A percentile compares a stretch with the other conserved stretches of the same genome.
These are phyloP conservation scores for Drosophila takahashii DNA, from an alignment of 1,140 invertebrate species.

Conservation along the genomic window DNA sequence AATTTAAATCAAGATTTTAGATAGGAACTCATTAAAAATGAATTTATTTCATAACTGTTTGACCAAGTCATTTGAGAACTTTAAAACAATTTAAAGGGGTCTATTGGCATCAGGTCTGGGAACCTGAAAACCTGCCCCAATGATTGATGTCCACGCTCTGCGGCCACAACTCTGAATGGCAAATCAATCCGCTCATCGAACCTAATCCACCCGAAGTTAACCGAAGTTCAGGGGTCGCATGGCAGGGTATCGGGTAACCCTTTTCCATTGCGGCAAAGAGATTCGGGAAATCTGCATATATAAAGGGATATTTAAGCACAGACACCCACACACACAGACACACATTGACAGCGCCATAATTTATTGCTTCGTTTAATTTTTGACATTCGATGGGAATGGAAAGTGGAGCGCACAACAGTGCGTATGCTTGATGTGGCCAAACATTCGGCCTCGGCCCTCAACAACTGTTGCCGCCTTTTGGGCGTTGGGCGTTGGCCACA, in stretches of 20 bases:
- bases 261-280: slow-evolving; percentile 27
- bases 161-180: neutral
- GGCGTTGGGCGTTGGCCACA: slow-evolving; percentile 12
- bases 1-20: neutral
- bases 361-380: slow-evolving; percentile 77
- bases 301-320: slow-evolving; percentile 62
- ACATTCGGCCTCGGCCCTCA: slow-evolving; percentile 6
- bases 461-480: slow-evolving; percentile 28
- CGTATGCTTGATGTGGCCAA: slow-evolving; percentile 66
- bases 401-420: slow-evolving; percentile 53
- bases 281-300: slow-evolving; percentile 67
- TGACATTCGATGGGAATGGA: slow-evolving; percentile 17
- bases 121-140: slow-evolving; percentile 1
- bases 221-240: neutral
- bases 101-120: neutral
- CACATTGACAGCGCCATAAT: slow-evolving; percentile 62
- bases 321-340: slow-evolving; percentile 1
- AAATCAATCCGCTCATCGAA: slow-evolving; percentile 38
- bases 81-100: neutral
- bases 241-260: slow-evolving; percentile 31
- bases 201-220: slow-evolving; percentile 29
- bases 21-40: neutral
- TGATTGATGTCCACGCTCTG: slow-evolving; percentile 11
- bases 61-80: neutral
- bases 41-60: neutral